Evolutionary conservation across 1,140 invertebrate species (phyloP), one percentile per base, ranked within the genome.

Genomic region (Drosophila bipectinata): DNA sequence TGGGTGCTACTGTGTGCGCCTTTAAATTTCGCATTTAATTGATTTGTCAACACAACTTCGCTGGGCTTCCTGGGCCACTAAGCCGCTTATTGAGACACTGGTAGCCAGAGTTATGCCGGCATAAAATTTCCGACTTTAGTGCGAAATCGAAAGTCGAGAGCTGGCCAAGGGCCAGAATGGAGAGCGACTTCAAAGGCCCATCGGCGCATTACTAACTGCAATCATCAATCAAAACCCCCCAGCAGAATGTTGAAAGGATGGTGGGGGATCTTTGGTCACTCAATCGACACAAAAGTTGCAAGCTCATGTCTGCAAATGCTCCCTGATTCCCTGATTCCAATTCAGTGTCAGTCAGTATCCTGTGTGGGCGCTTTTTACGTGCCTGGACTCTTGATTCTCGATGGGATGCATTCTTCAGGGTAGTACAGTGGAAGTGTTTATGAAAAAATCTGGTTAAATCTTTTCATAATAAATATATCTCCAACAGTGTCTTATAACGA

Each of bases 11-110:
- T 88, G 83, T 80, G 67, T 71, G 62, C 66, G 68, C 76, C 79
- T 83, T 73, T 88, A 88, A 88, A 88, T 88, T 79, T 79, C 12
- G 37, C 72, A 88, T 88, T 88, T 88, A 88, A 88, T 88, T 88
- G 83, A 88, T 88, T 88, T 88, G 83, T 88, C 83, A 88, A 88
- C 83, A 88, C 79, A 83, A 73, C 66, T 77, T 77, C 76, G 60
- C 66, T 37, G 59, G 28, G 61, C 66, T 77, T 83, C 75, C 72
- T 82, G 79, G 67, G 52, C 80, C 56, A 71, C 51, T 87, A 85
- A 88, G 82, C 82, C 52, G 83, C 72, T 83, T 88, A 77, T 37
- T 49, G 39, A 18, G 39, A 51, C 47, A 61, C 26, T 28, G 26
- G 6, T 28, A 7, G 26, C 26, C 26, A 1, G 26, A 83, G 75